Conservation (phyloP, 1,140 invertebrate genomes). For the Bombus waltoni region DNA sequence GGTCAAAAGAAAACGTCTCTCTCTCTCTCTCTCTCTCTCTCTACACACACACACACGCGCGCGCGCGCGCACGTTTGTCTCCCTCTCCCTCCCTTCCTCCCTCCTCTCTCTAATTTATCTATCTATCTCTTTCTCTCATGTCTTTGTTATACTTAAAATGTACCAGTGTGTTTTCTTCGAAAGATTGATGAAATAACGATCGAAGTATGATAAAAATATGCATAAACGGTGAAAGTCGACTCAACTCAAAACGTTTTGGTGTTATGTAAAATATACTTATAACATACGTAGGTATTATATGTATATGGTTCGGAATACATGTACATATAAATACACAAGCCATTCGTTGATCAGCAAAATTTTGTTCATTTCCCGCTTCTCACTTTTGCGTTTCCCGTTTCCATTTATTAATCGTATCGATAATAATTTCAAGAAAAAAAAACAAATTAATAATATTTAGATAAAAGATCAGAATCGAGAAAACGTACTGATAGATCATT, state of each 20-base stretch:
- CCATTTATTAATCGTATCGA: too few relatives aligned
- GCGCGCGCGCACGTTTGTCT: too few relatives aligned
- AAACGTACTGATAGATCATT: background rate
- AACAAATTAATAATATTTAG: background rate
- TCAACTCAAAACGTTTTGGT: background rate
- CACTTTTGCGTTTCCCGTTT: background rate
- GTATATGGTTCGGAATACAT: background rate
- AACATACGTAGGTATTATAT: too few relatives aligned
- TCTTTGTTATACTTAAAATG: background rate
- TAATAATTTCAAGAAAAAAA: background rate
- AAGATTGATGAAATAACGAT: background rate
- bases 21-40: too few relatives aligned
- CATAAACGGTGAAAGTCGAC: background rate
- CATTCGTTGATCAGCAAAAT: background rate
- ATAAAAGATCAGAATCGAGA: background rate
- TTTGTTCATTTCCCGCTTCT: background rate
- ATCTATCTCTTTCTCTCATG: too few relatives aligned
- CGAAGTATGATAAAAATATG: background rate
- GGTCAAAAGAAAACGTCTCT: background rate
- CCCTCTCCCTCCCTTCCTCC: too few relatives aligned
- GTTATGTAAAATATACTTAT: background rate
- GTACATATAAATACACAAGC: too few relatives aligned
- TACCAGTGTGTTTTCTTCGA: background rate
- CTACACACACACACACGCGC: too few relatives aligned
- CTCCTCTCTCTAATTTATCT: too few relatives aligned